Evolutionary conservation across 2,113 vertebrate genomes (phyloP).

Genomic region (Phylloscopus trochilus): DNA sequence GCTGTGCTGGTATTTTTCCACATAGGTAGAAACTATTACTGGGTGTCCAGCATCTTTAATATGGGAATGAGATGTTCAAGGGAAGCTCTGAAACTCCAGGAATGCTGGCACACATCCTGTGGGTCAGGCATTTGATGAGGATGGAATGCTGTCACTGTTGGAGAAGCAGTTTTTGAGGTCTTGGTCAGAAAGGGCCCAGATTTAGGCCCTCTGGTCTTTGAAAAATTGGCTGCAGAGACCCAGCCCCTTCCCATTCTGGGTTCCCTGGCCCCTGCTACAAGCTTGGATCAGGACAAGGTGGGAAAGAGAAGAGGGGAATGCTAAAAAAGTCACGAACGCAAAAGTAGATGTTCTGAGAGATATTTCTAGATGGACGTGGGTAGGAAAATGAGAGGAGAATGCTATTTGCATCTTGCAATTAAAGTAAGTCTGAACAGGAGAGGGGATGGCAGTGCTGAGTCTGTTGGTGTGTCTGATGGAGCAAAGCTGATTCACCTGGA

Average conservation of each 20-base stretch:
- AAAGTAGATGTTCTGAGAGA: background rate
- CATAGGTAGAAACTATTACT: background rate
- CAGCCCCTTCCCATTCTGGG: background rate
- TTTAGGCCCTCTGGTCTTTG: background rate
- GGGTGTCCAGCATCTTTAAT: background rate
- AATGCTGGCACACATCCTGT: background rate
- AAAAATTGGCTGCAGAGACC: background rate
- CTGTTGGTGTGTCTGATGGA: constrained; percentile 74
- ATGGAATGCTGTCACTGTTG: background rate
- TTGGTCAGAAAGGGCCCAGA: background rate
- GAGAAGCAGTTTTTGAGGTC: background rate
- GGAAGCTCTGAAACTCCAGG: background rate
- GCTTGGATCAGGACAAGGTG: background rate
- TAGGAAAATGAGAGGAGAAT: constrained; percentile 22
- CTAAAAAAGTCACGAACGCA: background rate
- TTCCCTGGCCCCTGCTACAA: background rate
- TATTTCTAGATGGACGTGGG: constrained; percentile 67
- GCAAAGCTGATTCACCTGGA: constrained; percentile 74
- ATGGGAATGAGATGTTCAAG: background rate
- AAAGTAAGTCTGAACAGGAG: constrained; percentile 64
- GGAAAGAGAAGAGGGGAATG: background rate
- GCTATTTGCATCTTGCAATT: constrained; percentile 73
- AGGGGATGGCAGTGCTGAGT: constrained; percentile 57
- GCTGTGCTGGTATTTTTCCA: background rate
- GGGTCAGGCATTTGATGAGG: background rate